Percentiles rank a stretch among this genome's conserved stretches.
These are phyloP conservation scores for Athalia cordata DNA, from an alignment of 2,888 invertebrate genomes.

Conservation along the genomic window DNA sequence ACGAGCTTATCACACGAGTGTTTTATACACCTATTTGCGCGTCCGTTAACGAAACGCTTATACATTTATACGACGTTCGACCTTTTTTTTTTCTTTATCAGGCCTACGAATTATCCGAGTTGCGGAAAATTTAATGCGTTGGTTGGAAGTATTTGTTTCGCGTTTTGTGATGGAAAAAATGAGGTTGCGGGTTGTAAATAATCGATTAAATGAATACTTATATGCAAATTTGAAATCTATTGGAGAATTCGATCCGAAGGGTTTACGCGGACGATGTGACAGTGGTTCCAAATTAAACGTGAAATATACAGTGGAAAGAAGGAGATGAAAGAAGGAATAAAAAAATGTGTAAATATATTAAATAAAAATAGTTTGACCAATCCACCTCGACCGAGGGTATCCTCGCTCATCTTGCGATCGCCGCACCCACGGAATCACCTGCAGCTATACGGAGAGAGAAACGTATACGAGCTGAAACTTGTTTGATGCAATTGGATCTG, in stretches of 20 bases:
- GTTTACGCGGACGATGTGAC: neutral
- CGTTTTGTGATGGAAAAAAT: too few relatives aligned
- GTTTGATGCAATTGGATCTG: neutral
- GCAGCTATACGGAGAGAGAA: neutral
- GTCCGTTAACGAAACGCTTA: too few relatives aligned
- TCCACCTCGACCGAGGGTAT: constrained; percentile 31
- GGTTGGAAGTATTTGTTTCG: too few relatives aligned
- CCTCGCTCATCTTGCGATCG: constrained; percentile 6
- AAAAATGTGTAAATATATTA: too few relatives aligned
- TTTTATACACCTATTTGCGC: too few relatives aligned
- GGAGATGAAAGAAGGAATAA: neutral
- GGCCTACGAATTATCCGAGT: too few relatives aligned
- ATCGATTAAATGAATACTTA: neutral
- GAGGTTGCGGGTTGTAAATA: neutral
- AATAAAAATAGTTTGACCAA: constrained; percentile 14
- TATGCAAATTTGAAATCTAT: constrained; percentile 22
- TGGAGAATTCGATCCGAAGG: constrained; percentile 32
- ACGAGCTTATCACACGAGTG: too few relatives aligned
- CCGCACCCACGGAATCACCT: constrained; percentile 42
- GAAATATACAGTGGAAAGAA: neutral
- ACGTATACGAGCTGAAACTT: constrained; percentile 26
- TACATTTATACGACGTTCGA: too few relatives aligned
- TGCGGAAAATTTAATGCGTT: too few relatives aligned
- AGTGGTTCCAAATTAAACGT: constrained; percentile 11
- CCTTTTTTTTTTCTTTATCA: too few relatives aligned